Conservation (phyloP, 2,113 vertebrate species). For the Okapia johnstoni region DNA sequence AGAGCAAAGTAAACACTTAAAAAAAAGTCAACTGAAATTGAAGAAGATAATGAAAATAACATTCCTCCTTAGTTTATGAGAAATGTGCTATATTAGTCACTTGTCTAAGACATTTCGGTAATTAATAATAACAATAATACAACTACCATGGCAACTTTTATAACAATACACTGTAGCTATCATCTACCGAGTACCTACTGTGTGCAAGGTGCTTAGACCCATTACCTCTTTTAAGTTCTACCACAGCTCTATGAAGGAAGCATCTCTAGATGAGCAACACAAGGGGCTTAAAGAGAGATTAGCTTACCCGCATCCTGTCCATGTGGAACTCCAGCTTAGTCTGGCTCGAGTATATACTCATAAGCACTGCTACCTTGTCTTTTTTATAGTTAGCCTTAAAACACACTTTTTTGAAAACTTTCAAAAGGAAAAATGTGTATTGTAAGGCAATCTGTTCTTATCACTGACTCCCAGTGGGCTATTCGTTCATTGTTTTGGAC, state of each 20-base stretch:
- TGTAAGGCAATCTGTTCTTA: neutral
- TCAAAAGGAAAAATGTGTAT: neutral
- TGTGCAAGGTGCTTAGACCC: neutral
- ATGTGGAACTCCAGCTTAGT: neutral
- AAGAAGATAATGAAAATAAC: neutral
- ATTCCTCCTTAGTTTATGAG: neutral
- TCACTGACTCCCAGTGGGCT: neutral
- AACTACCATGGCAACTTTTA: neutral
- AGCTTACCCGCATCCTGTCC: neutral
- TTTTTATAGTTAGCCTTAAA: neutral
- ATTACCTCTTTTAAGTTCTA: neutral
- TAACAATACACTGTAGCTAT: neutral
- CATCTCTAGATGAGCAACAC: neutral
- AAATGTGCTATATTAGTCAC: neutral
- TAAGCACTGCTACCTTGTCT: neutral
- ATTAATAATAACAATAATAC: neutral
- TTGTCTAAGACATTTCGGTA: neutral
- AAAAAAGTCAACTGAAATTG: neutral
- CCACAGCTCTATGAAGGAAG: neutral
- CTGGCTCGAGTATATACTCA: neutral
- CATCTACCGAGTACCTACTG: neutral
- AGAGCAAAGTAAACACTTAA: neutral
- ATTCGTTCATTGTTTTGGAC: neutral
- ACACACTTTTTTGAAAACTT: neutral
- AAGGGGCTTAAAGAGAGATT: neutral